A percentile compares a stretch with the other conserved stretches of the same genome.
These are phyloP conservation scores for Ophioninae sp. DNA, from an alignment of 2,888 invertebrate species.

Conservation along the genomic window DNA sequence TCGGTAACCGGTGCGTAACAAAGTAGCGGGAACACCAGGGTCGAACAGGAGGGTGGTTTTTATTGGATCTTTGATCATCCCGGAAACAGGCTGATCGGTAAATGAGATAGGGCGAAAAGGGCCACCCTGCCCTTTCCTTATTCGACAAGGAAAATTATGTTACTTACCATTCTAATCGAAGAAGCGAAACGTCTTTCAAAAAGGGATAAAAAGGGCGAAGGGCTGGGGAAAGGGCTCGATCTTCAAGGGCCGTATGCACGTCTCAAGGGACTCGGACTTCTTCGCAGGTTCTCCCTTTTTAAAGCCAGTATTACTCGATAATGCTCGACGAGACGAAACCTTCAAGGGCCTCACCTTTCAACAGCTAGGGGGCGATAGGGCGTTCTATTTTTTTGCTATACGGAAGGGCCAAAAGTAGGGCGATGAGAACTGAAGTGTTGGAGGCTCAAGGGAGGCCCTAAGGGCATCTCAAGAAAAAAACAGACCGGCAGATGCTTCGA, in stretches of 20 bases:
- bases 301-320: background rate
- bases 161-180: constrained; percentile 53
- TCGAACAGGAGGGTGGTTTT: constrained; percentile 1
- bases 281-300: constrained; percentile 7
- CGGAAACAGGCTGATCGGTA: constrained; percentile 15
- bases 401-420: constrained; percentile 1
- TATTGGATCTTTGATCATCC: constrained; percentile 33
- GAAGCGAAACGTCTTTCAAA: background rate
- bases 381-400: constrained; percentile 23
- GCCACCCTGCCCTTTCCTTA: background rate
- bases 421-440: background rate
- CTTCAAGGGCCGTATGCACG: constrained; percentile 36
- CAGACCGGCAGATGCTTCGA: constrained; percentile 73
- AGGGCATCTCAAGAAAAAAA: constrained; percentile 71
- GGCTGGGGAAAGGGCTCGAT: background rate
- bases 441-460: constrained; percentile 32
- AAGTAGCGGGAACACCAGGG: background rate
- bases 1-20: background rate
- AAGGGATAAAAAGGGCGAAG: background rate
- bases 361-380: constrained; percentile 50
- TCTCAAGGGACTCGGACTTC: background rate
- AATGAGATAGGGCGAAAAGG: constrained; percentile 17
- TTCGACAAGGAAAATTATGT: constrained; percentile 30
- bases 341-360: constrained; percentile 58
- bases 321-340: constrained; percentile 35